Base-by-base conservation (phyloP, 2,888 invertebrate species). In the Cryptophagus acutangulus region DNA sequence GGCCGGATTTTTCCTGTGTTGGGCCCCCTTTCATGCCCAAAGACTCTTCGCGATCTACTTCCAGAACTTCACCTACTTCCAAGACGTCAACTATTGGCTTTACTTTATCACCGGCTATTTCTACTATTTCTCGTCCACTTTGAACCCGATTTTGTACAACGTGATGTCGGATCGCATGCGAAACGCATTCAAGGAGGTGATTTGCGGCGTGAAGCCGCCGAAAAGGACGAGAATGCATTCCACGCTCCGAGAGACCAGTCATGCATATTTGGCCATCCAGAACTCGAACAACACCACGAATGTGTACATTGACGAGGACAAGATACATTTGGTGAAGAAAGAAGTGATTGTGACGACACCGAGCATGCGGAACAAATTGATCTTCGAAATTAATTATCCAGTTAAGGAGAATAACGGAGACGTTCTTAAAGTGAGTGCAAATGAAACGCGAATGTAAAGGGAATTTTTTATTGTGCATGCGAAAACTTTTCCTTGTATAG, bases 11-110 rank as follows among this genome's bases (percentile, higher is more conserved):
- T 94, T 94, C 73, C 73, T 92, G 8, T 93, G 94, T 70, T 95
- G 95, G 94, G 90, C 92, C 0, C 95, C 95, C 17, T 95, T 94
- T 73, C 95, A 95, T 72, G 80, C 87, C 46, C 95, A 95, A 70
- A 75, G 95, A 3, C 74, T 95, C 38, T 79, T 91, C 67, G 87
- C 84, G 64, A 77, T 88, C 54, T 84, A 90, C 66, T 85, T 54
- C 79, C 17, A 74, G 75, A 67, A 78, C 14, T 73, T 74, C 36
- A 73, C 80, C 61, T 82, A 79, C 67, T 77, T 78, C 64, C 71
- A 75, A 40, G 71, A 73, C 45, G 74, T 87, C 58, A 88, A 87
- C 67, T 84, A 85, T 59, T 84, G 83, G 77, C 72, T 88, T 49
- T 90, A 84, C 70, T 81, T 82, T 55, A 74, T 85, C 6, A 81